phyloP scores from a whole-genome alignment of 2,797 vertebrate species.

The Malurus leucopterus region DNA sequence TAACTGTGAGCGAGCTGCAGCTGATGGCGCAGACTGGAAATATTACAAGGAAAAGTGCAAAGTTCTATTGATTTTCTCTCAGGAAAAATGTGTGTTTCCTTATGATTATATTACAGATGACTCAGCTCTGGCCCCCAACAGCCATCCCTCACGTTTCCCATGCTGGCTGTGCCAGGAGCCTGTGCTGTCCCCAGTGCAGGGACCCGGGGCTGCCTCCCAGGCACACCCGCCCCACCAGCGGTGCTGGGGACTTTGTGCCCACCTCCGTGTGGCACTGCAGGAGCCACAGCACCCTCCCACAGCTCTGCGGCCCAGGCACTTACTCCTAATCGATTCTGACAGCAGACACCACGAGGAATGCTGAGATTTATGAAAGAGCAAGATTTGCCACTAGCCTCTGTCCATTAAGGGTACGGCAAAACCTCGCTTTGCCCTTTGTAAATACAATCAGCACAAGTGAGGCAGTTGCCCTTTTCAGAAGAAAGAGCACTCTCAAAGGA shows the following conservation, averaged over 20 bases:
- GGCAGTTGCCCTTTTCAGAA: constrained; percentile 45
- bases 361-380: constrained; percentile 45
- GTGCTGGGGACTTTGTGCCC: neutral
- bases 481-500: constrained; percentile 12
- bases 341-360: neutral
- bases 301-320: neutral
- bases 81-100: constrained; percentile 47
- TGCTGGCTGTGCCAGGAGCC: neutral
- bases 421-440: constrained; percentile 26
- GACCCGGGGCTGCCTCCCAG: neutral
- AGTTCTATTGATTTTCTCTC: constrained; percentile 60
- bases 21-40: constrained; percentile 37
- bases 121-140: constrained; percentile 9
- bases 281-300: neutral
- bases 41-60: constrained; percentile 58
- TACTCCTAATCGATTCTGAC: constrained; percentile 36
- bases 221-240: neutral
- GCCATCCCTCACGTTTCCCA: neutral
- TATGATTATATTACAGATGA: constrained; percentile 42
- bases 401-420: constrained; percentile 10
- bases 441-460: constrained; percentile 19
- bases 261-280: neutral
- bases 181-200: neutral
- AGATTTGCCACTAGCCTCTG: constrained; percentile 42
- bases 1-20: constrained; percentile 13